phyloP scores from a whole-genome alignment of 2,888 invertebrate species.

The Hypsopygia costalis region DNA sequence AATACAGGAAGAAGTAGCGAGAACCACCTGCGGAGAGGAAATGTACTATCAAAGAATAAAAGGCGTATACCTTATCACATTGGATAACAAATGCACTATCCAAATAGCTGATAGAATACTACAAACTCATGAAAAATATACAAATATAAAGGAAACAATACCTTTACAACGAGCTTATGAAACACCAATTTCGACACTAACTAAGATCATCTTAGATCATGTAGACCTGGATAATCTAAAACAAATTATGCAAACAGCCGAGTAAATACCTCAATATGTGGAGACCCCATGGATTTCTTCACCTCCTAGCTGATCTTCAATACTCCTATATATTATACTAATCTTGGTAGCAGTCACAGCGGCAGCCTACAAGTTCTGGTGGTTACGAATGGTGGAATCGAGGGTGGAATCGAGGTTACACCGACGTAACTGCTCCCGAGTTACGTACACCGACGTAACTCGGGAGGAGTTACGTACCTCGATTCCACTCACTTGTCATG shows the following conservation, averaged over 20 bases:
- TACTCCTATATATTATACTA: conserved; percentile 10
- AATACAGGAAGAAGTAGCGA: conserved; percentile 24
- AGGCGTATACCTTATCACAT: conserved; percentile 18
- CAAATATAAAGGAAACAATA: too few relatives aligned
- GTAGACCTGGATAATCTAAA: conserved; percentile 15
- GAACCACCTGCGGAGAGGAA: conserved; percentile 21
- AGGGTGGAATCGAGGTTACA: too few relatives aligned
- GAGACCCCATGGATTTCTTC: too few relatives aligned
- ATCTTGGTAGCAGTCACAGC: too few relatives aligned
- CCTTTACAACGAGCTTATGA: conserved; percentile 18
- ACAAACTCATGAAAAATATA: conserved; percentile 15
- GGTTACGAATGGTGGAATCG: too few relatives aligned
- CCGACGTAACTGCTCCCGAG: conserved; percentile 1
- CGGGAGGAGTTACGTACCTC: conserved; percentile 10
- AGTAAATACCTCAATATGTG: too few relatives aligned
- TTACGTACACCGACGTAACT: conserved; percentile 15
- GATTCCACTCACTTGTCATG: too few relatives aligned
- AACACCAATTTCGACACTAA: conserved; percentile 9
- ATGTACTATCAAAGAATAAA: conserved; percentile 21
- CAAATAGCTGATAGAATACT: conserved; percentile 14
- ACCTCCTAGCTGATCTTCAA: conserved; percentile 14
- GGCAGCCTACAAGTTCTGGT: too few relatives aligned
- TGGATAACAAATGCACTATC: too few relatives aligned
- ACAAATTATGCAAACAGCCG: conserved; percentile 10
- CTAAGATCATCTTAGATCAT: conserved; percentile 15